Evolutionary conservation across 2,888 invertebrate genomes (phyloP).

Genomic region (Heliconius erato): DNA sequence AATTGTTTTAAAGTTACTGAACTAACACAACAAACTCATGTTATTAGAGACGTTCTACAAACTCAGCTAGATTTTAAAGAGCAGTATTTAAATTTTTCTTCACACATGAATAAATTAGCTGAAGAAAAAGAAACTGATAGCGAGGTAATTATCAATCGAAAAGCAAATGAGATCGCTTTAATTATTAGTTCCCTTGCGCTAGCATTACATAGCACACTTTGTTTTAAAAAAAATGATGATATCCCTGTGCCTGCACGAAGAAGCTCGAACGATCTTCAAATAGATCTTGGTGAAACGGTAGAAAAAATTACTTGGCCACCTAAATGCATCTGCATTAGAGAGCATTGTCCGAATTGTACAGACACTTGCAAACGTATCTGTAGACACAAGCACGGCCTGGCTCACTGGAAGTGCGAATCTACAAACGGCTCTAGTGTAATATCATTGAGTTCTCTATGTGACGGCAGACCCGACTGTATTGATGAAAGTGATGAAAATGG

Average conservation of each 20-base stretch:
- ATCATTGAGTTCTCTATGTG: slow-evolving; percentile 67
- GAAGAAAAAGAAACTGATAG: slow-evolving; percentile 35
- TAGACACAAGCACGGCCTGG: slow-evolving; percentile 64
- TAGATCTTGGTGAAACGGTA: slow-evolving; percentile 45
- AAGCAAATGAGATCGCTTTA: slow-evolving; percentile 59
- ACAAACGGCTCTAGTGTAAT: slow-evolving; percentile 59
- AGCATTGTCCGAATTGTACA: slow-evolving; percentile 63
- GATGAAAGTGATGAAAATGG: slow-evolving; percentile 73
- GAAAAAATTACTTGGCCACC: slow-evolving; percentile 52
- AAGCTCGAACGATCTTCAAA: slow-evolving; percentile 44
- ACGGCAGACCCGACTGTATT: slow-evolving; percentile 77
- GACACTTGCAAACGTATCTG: slow-evolving; percentile 66
- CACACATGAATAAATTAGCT: slow-evolving; percentile 10
- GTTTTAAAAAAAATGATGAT: slow-evolving; percentile 52
- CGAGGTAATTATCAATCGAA: slow-evolving; percentile 26
- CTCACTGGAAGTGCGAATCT: slow-evolving; percentile 66
- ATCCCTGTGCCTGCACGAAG: slow-evolving; percentile 39
- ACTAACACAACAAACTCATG: slow-evolving; percentile 56
- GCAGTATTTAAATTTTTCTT: slow-evolving; percentile 50
- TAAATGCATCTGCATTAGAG: slow-evolving; percentile 64
- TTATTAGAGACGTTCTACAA: slow-evolving; percentile 60
- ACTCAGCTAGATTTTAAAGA: slow-evolving; percentile 63
- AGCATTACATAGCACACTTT: slow-evolving; percentile 63
- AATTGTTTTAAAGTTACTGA: slow-evolving; percentile 60
- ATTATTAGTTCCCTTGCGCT: slow-evolving; percentile 63